Base-by-base conservation (phyloP, 1,140 invertebrate genomes). In the Zaprionus tsacasi region DNA sequence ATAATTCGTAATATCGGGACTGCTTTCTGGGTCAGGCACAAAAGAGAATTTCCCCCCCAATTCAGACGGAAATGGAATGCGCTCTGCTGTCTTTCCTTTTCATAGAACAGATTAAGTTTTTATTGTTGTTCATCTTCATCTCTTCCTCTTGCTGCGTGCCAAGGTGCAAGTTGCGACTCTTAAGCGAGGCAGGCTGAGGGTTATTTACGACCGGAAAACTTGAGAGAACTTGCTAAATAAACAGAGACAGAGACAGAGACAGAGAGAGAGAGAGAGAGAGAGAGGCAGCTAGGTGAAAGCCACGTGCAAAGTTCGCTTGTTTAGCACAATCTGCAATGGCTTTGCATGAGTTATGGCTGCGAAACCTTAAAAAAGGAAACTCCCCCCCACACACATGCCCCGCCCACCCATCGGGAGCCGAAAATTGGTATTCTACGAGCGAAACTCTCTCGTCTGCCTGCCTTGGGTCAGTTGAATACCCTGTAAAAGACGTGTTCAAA, bases 391-490 rank as follows among this genome's bases (percentile, higher is more conserved):
- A n/a, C 40, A n/a, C n/a, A 2, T n/a, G n/a, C n/a, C n/a, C 40
- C n/a, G n/a, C 40, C 40, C 40, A 45, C 40, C n/a, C 40, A 15
- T 17, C 27, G 45, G 40, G 40, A 38, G 4, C 33, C 61, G 67
- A 79, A 81, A 72, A 57, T 76, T 73, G 61, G 67, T 85, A 74
- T 64, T 74, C 66, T 13, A 21, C 21, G 11, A 56, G 66, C 30
- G 27, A 25, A 35, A 27, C 17, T 45, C 21, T 21, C 21, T 43
- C n/a, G n/a, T 35, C n/a, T 30, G n/a, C 2, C 17, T 17, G 33
- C 13, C 52, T 58, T 36, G 50, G 50, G 33, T 17, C 35, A 58
- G 36, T 60, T 11, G 38, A 15, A 54, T 67, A 72, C 48, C 56
- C 70, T 72, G 45, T 56, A 43, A 43, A 4, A 30, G 3, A 5